Evolutionary conservation across 2,113 vertebrate species (phyloP), one percentile per base, ranked within the genome.

Genomic region (Passer montanus): DNA sequence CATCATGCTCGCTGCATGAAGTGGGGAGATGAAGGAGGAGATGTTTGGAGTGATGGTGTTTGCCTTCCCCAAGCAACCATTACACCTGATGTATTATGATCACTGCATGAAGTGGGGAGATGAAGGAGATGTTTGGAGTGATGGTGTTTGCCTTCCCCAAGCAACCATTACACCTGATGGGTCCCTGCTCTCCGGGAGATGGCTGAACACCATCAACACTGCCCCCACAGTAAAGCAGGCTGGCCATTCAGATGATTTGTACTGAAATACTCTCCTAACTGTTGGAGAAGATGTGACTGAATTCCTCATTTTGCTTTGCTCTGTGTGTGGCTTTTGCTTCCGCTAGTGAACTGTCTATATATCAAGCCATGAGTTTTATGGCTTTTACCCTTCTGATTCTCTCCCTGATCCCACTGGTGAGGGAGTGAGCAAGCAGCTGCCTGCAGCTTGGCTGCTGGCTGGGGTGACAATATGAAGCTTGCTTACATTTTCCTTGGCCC

Each of bases 401-500:
- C n/a, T 43, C 21, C 35, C 35, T 6, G 0, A 8, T 15, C 26
- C 41, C 27, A 27, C 27, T 43, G 49, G 15, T 13, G 30, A 41
- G 26, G 41, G 8, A 55, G 41, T 11, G 31, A 63, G 31, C 19
- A 27, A 30, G 52, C 15, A 37, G 33, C 63, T 77, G 24, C 43
- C 47, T 35, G n/a, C 12, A 35, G 55, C 39, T 27, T 47, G 55
- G 63, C 56, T 49, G 41, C 12, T 17, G 41, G 12, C 41, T 49
- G 49, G 47, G 18, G 7, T 50, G 37, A 63, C 7, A 44, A 28
- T 1, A 58, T 8, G 15, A 31, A 70, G 30, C 17, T 35, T 37
- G 90, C 98, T 98, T 93, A 99, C 99, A 0, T 99, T 98, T 97
- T 99, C 98, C 88, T 98, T 99, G 53, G 99, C 99, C 59, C 96